These are phyloP conservation scores for Eclectus roratus DNA, from an alignment of 2,113 vertebrate species.

Conservation along the genomic window DNA sequence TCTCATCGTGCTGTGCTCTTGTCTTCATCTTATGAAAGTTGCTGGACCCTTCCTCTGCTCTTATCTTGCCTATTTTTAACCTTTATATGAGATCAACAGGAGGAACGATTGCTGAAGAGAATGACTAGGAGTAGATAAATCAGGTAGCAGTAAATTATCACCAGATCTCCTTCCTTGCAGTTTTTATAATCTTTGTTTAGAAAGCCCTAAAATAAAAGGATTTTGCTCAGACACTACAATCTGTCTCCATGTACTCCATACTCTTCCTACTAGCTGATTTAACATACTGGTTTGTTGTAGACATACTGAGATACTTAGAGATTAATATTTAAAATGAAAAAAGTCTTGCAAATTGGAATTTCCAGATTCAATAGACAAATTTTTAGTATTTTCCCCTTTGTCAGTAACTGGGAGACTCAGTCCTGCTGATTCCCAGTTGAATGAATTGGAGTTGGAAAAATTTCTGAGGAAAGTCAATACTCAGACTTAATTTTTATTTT, in stretches of 20 bases:
- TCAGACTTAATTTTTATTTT: constrained; percentile 38
- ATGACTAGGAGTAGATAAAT: background rate
- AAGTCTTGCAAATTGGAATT: constrained; percentile 8
- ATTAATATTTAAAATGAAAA: background rate
- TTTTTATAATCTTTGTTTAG: background rate
- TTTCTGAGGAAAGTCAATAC: constrained; percentile 11
- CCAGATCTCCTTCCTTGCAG: background rate
- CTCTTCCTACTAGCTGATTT: background rate
- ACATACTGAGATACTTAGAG: background rate
- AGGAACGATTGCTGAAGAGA: background rate
- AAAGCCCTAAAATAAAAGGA: background rate
- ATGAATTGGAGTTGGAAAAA: constrained; percentile 13
- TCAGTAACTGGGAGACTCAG: constrained; percentile 36
- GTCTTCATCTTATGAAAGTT: background rate
- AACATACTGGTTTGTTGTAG: background rate
- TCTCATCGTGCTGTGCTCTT: background rate
- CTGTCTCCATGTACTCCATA: background rate
- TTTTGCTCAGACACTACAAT: background rate
- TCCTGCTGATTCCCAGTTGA: constrained; percentile 24
- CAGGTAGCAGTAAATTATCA: background rate
- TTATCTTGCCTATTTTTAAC: background rate
- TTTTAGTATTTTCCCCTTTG: background rate
- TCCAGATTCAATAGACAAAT: background rate
- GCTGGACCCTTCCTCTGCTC: background rate
- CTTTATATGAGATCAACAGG: background rate